A percentile compares a stretch with the other conserved stretches of the same genome.
phyloP scores from a whole-genome alignment of 2,888 invertebrate genomes.

The Acanthosepion esculentum region DNA sequence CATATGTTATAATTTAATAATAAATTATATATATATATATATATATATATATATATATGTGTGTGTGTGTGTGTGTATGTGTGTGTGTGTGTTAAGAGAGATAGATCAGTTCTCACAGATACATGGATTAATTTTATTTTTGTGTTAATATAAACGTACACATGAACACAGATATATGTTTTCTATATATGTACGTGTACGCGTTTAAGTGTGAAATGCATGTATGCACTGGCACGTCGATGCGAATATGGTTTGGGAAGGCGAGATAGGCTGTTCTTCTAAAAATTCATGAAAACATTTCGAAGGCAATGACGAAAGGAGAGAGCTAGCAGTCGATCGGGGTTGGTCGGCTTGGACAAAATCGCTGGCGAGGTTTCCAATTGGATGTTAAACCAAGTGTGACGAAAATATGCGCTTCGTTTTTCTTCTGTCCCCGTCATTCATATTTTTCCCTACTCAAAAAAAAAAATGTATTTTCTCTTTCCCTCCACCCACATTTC shows the following conservation, averaged over 20 bases:
- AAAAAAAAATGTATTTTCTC: not conserved
- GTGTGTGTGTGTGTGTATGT: too few species aligned
- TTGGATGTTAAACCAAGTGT: conserved; percentile 33
- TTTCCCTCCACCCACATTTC: not conserved
- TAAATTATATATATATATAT: too few species aligned
- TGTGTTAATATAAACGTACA: not conserved
- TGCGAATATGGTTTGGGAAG: not conserved
- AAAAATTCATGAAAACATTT: conserved; percentile 2
- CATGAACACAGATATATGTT: not conserved
- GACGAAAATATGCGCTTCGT: conserved; percentile 18
- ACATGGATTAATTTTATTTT: not conserved
- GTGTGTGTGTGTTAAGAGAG: too few species aligned
- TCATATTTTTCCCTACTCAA: not conserved
- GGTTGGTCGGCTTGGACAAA: not conserved
- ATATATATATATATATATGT: too few species aligned
- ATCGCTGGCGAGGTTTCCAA: conserved; percentile 2
- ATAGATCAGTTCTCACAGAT: too few species aligned
- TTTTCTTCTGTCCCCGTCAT: not conserved
- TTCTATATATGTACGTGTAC: not conserved
- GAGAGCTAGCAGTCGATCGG: not conserved
- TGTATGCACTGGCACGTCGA: not conserved
- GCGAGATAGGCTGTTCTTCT: not conserved
- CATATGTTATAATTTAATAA: too few species aligned
- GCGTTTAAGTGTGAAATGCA: not conserved
- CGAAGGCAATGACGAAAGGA: not conserved